Base-by-base conservation (phyloP, 1,140 invertebrate genomes). In the Sitophilus oryzae region DNA sequence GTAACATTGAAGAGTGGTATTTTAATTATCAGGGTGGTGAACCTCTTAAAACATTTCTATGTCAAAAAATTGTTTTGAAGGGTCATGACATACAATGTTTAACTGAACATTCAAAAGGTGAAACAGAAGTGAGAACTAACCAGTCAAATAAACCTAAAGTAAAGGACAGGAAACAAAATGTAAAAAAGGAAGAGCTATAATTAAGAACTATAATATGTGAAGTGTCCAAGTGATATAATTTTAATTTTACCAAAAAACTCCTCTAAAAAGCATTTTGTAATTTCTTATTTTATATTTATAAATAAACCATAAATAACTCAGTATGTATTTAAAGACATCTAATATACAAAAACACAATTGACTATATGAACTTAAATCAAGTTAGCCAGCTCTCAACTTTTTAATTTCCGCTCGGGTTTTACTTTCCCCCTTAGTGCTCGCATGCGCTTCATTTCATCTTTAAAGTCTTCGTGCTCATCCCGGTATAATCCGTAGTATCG, bases 401-500 rank as follows among this genome's bases (percentile, higher is more conserved):
- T 58, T 60, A 77, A 72, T 61, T 78, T 79, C 59, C 73, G 73
- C 65, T 79, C 77, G 49, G 75, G 76, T 8, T 82, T 77, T 11
- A 75, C 77, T 66, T 95, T 96, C 14, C 92, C 93, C 52, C 90
- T 73, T 11, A 95, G 74, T 45, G 76, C 81, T 59, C 85, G 76
- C 50, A 89, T 73, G 52, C 89, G 75, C 53, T 79, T 77, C 82
- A 92, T 92, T 73, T 96, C 92, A 36, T 96, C 92, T 58, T 84
- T 86, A 64, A 95, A 96, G 75, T 96, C 93, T 70, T 83, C 71
- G 76, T 96, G 93, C 68, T 96, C 92, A 73, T 96, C 91, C 63
- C 92, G 75, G 67, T 79, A 93, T 2, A 93, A 71, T 1, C 90
- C 89, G 68, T 91, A 91, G 25, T 81, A 71, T 10, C 89, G 70